Base-by-base conservation (phyloP, 2,888 invertebrate genomes). In the Pristionchus mayeri region DNA sequence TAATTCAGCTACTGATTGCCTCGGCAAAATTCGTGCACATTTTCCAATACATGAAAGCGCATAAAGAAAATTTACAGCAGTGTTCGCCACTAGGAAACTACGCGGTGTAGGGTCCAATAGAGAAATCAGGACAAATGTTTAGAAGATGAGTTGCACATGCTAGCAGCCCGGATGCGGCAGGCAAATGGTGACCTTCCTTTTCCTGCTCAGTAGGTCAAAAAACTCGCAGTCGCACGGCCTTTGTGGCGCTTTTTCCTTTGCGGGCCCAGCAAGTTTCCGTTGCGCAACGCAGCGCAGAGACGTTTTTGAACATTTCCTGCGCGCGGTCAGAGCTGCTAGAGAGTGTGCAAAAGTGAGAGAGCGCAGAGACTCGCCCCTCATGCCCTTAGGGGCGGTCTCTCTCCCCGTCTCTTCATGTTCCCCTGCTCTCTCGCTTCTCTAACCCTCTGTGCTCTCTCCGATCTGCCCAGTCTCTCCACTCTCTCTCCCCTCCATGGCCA, bases 251-350 rank as follows among this genome's bases (percentile, higher is more conserved):
- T 71, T n/a, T n/a, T n/a, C n/a, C n/a, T 71, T 71, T 71, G 71
- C 44, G 21, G 71, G 24, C 71, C 40, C 71, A 71, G 44, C 71
- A 71, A 71, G 71, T 71, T 71, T 71, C 34, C 18, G 34, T 27
- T 37, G 44, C 71, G 44, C 40, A 40, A 71, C 71, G 71, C 71
- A 71, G 44, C 34, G 24, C 18, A 9, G 71, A 40, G 71, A 40
- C 71, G 71, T 71, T 71, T 71, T 71, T 71, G 71, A 71, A 71
- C 71, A 71, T 44, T 71, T 44, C 34, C 44, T 44, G 7, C 40
- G n/a, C 2, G 40, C 18, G 63, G n/a, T n/a, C n/a, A n/a, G n/a
- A n/a, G n/a, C n/a, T n/a, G n/a, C n/a, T n/a, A 63, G 63, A 63
- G 63, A 63, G 63, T 34, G 34, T 9, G 34, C 11, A 13, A 18